phyloP scores from a whole-genome alignment of 1,140 invertebrate genomes.

The Caenorhabditis inopinata region DNA sequence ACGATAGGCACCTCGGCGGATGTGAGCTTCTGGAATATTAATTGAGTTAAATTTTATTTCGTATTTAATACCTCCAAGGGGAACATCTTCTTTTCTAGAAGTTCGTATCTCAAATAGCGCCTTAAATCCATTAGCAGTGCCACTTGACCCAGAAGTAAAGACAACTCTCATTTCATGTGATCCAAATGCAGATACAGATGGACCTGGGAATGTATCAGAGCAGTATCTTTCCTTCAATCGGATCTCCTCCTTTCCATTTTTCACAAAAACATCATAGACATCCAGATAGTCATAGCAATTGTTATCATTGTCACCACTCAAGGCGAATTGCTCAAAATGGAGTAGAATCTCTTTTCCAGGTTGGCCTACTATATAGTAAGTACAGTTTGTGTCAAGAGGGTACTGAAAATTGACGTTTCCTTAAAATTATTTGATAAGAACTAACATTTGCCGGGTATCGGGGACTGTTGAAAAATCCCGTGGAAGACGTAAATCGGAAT shows the following conservation, averaged over 20 bases:
- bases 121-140: conserved; percentile 65
- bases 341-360: conserved; percentile 58
- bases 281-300: conserved; percentile 62
- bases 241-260: conserved; percentile 53
- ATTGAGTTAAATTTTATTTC: background rate
- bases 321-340: conserved; percentile 65
- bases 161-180: conserved; percentile 63
- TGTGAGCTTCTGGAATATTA: conserved; percentile 36
- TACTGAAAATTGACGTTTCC: conserved; percentile 42
- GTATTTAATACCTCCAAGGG: conserved; percentile 29
- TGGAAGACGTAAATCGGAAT: conserved; percentile 54
- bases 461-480: conserved; percentile 63
- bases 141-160: conserved; percentile 59
- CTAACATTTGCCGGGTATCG: conserved; percentile 63
- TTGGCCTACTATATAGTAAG: conserved; percentile 56
- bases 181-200: conserved; percentile 59
- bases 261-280: conserved; percentile 60
- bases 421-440: background rate
- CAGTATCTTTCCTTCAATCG: conserved; percentile 58
- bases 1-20: conserved; percentile 44
- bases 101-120: conserved; percentile 63
- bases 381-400: conserved; percentile 62
- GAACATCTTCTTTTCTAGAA: conserved; percentile 58
- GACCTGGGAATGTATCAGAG: conserved; percentile 59
- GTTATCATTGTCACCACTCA: conserved; percentile 55